Evolutionary conservation across 2,888 invertebrate species (phyloP).

Genomic region (Augiades crinisus): DNA sequence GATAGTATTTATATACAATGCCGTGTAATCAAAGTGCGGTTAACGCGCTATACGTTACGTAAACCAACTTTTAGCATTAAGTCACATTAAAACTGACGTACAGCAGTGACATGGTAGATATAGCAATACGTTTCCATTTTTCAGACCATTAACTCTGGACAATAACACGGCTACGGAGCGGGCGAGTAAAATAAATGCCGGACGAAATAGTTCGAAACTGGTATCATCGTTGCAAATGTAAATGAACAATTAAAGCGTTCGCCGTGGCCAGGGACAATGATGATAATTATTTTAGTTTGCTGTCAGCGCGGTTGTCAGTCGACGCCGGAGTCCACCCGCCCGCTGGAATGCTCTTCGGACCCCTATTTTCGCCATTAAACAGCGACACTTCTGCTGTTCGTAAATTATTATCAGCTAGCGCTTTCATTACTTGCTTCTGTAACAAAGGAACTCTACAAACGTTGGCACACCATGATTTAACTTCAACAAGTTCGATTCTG

Average conservation of each 20-base stretch:
- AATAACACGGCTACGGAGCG: constrained; percentile 69
- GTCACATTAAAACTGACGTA: constrained; percentile 46
- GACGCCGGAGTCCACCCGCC: constrained; percentile 47
- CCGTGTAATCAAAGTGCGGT: not conserved
- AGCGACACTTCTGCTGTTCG: constrained; percentile 80
- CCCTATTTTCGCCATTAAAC: constrained; percentile 68
- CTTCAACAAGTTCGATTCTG: constrained; percentile 62
- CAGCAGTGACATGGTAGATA: constrained; percentile 63
- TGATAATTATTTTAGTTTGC: constrained; percentile 81
- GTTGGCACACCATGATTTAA: constrained; percentile 70
- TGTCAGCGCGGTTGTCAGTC: constrained; percentile 74
- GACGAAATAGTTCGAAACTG: constrained; percentile 76
- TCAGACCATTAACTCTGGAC: constrained; percentile 76
- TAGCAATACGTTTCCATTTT: constrained; percentile 77
- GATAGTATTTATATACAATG: too few relatives aligned
- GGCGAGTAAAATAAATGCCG: constrained; percentile 72
- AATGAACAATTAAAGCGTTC: constrained; percentile 80
- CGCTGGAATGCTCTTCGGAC: constrained; percentile 73
- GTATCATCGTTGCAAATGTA: constrained; percentile 80
- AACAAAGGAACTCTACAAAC: constrained; percentile 76
- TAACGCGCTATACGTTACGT: not conserved
- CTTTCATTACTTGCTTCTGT: constrained; percentile 75
- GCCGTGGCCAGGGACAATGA: constrained; percentile 77
- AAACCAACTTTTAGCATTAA: constrained; percentile 35
- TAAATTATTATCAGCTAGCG: constrained; percentile 79